Conservation (phyloP, 1,140 invertebrate species). For the Samia ricini region DNA sequence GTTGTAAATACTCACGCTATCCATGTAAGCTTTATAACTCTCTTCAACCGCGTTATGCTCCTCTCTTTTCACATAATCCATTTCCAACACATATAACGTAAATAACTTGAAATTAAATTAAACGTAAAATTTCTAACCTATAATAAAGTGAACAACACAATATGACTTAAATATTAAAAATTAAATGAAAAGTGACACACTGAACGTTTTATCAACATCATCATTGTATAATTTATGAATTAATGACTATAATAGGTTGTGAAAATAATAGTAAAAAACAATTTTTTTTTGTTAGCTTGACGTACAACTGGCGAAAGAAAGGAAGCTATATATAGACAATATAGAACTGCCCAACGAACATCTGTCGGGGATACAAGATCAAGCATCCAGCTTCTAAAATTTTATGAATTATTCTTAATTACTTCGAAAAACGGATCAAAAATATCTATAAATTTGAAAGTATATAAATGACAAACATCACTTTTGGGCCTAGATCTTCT, state of each 20-base stretch:
- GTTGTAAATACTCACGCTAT: slow-evolving; percentile 48
- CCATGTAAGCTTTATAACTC: slow-evolving; percentile 56
- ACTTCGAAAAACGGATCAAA: too few species aligned
- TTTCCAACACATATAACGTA: slow-evolving; percentile 28
- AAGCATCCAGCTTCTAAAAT: not conserved
- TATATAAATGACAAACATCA: too few species aligned
- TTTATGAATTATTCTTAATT: not conserved
- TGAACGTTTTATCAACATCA: not conserved
- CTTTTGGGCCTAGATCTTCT: too few species aligned
- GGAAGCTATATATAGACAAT: slow-evolving; percentile 61
- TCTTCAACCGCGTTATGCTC: slow-evolving; percentile 62
- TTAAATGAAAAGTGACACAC: slow-evolving; percentile 16
- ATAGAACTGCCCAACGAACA: slow-evolving; percentile 37
- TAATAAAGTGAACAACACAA: slow-evolving; percentile 32
- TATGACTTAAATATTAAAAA: slow-evolving; percentile 38
- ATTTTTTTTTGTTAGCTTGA: slow-evolving; percentile 47
- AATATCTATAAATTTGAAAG: too few species aligned
- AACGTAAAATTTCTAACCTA: slow-evolving; percentile 54
- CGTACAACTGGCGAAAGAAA: slow-evolving; percentile 55
- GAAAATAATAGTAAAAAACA: slow-evolving; percentile 55
- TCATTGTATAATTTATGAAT: slow-evolving; percentile 28
- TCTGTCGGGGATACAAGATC: slow-evolving; percentile 31
- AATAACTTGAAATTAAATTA: slow-evolving; percentile 24
- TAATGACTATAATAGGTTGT: slow-evolving; percentile 18
- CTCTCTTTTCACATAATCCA: slow-evolving; percentile 70